Base-by-base conservation (phyloP, 2,888 invertebrate genomes). In the Melanotus villosus region DNA sequence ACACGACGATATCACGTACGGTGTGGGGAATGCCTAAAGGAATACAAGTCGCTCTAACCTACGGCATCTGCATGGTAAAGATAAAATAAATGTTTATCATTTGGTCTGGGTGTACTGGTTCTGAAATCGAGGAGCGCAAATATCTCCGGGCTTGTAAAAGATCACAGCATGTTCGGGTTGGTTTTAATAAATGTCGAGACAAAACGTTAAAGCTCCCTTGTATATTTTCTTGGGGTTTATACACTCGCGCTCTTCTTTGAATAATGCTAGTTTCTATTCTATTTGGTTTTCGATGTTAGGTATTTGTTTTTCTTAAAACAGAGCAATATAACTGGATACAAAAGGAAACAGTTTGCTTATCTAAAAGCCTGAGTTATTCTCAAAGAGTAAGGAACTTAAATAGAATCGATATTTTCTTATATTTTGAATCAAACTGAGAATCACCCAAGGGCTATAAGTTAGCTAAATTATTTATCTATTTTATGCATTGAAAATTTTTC, bases 1-100 rank as follows among this genome's bases (percentile, higher is more conserved):
- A 65, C 45, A 65, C 56, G 64, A 56, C 56, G 56, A 65, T 65
- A 56, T 43, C 56, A 56, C 64, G 64, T 57, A 65, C 32, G 30
- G 21, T 30, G 30, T 32, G 23, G n/a, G n/a, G 23, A 45, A 50
- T 23, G 38, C 63, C 54, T 26, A 38, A 34, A 63, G 63, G 63
- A 63, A 38, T 63, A 62, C 62, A 62, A 18, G 26, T 34, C 32
- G 30, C 32, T 16, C 18, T 38, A 38, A 54, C 54, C 26, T 36
- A 38, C 52, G 18, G 34, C 47, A 47, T 34, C 47, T 62, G 50
- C 62, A 62, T 62, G 30, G 47, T 50, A 34, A 50, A 34, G 47
- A 47, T 38, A 62, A 62, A 62, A 52, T 50, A 62, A 62, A 62
- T 62, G 32, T 62, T 62, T 47, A 62, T 62, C 47, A 38, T 59